Percentiles rank a stretch among this genome's conserved stretches.
These are phyloP conservation scores for Astropecten irregularis DNA, from an alignment of 53 echinoderm and acorn worm genomes.

Conservation along the genomic window DNA sequence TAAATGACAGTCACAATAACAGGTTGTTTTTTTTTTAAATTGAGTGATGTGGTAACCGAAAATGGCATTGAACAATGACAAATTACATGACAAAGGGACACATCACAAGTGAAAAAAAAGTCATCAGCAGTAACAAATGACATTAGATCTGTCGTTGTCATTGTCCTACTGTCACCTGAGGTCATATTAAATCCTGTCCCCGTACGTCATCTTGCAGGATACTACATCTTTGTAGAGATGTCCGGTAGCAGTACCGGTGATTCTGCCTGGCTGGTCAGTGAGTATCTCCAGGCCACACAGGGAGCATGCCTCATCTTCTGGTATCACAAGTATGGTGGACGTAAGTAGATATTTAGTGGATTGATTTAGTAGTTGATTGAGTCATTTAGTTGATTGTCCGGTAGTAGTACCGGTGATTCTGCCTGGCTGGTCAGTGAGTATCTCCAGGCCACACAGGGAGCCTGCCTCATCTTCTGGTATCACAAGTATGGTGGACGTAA, in stretches of 20 bases:
- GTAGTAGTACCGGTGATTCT: background rate
- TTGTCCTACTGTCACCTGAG: no score
- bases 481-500: constrained; percentile 80
- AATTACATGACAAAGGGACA: no score
- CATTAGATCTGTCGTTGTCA: no score
- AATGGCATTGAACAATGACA: no score
- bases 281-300: constrained; percentile 33
- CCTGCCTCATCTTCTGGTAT: constrained; percentile 77
- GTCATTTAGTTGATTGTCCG: no score
- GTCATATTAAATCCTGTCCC: no score
- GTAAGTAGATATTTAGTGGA: constrained; percentile 40
- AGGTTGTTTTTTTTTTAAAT: no score
- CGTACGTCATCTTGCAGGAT: no score
- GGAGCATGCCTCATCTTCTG: constrained; percentile 67
- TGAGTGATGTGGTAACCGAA: no score
- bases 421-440: constrained; percentile 52
- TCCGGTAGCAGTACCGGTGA: background rate
- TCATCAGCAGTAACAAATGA: no score
- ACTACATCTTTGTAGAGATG: constrained; percentile 67
- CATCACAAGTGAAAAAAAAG: no score
- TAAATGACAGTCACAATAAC: constrained; percentile 1
- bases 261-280: constrained; percentile 48
- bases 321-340: constrained; percentile 84
- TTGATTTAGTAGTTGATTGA: background rate
- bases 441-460: constrained; percentile 24